Evolutionary conservation across 2,113 vertebrate species (phyloP).

Genomic region (Eulemur rufifrons): DNA sequence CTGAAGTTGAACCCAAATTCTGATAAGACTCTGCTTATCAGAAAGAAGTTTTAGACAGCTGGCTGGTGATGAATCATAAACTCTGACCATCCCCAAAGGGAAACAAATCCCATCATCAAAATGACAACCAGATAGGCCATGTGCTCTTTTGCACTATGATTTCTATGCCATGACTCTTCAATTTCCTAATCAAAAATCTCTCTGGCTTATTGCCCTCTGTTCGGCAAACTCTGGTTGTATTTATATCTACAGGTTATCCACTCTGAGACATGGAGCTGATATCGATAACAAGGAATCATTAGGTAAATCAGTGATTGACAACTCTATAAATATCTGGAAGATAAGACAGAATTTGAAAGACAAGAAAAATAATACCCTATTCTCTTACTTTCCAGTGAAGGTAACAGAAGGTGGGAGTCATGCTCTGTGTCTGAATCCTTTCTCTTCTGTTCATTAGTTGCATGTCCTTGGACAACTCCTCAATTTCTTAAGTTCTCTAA

Average conservation of each 20-base stretch:
- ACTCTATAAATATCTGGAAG: background rate
- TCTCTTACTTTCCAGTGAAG: background rate
- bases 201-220: background rate
- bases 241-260: background rate
- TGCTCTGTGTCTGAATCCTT: background rate
- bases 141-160: background rate
- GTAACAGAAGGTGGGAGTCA: background rate
- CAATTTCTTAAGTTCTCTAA: background rate
- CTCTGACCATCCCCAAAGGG: background rate
- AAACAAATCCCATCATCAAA: conserved; percentile 34
- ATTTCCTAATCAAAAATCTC: background rate
- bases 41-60: conserved; percentile 9
- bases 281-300: background rate
- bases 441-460: background rate
- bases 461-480: background rate
- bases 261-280: background rate
- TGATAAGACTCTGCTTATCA: background rate
- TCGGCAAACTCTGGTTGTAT: background rate
- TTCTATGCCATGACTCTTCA: background rate
- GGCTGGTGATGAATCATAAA: conserved; percentile 25
- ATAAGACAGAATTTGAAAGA: background rate
- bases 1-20: background rate
- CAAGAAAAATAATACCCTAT: background rate
- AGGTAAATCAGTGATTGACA: background rate
- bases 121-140: background rate